Evolutionary conservation across 1,140 invertebrate genomes (phyloP), one percentile per base, ranked within the genome.

Genomic region (Aphidius ervi): DNA sequence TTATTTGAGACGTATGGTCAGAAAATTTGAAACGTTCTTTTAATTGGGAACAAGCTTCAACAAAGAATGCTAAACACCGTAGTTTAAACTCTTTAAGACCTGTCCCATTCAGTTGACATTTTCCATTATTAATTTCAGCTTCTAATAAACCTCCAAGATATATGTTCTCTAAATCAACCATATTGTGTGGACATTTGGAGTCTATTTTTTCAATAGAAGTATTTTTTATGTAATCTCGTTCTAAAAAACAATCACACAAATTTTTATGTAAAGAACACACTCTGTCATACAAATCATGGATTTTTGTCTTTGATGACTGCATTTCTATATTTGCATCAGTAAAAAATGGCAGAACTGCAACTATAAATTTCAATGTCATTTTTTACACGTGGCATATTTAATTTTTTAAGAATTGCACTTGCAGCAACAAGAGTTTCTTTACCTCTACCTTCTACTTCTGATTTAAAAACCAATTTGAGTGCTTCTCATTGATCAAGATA

Each of bases 271-370:
- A 49, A 8, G 56, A 41, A 54, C 20, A 47, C 4, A 65, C 61
- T 41, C 47, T 59, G 31, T 49, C 53, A 43, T 63, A 59, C 6
- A 67, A 48, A 40, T 50, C 39, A 59, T 63, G 50, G 43, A 67
- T 65, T 50, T 67, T 65, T 5, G 66, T 54, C n/a, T 58, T 56
- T 45, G 63, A 56, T 9, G 63, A 58, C 59, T 67, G 61, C 50
- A 67, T 60, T 55, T 65, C 59, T 10, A 58, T 23, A 45, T 65
- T 65, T 3, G 61, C 9, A 37, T 61, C 50, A 47, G 49, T 56
- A n/a, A 61, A 61, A 41, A 47, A 56, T 7, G 56, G 58, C 9
- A 65, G 50, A 39, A 59, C 58, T 6, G 43, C 55, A n/a, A 49
- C 55, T 39, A 65, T 47, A 47, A 65, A 63, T 45, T 60, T 40